Evolutionary conservation across 2,113 vertebrate genomes (phyloP), one percentile per base, ranked within the genome.

Genomic region (Arothron firmamentum): DNA sequence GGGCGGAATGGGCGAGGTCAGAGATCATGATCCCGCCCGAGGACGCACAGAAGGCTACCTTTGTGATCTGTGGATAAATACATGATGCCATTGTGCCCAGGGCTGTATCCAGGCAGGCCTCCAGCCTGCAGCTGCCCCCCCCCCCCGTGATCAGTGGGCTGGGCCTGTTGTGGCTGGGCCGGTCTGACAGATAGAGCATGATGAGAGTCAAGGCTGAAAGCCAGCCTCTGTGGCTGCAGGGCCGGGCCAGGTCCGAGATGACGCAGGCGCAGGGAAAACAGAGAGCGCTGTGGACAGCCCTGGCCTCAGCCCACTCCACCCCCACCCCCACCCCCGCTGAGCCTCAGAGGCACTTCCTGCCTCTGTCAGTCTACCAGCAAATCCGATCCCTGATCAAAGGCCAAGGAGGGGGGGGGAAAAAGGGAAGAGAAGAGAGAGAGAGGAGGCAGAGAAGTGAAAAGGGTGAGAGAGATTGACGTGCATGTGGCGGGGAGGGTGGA

Each of bases 311-410:
- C 61, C 42, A 65, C 70, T 72, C 80, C 54, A 52, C 19, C 60
- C 72, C 28, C 52, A 18, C 46, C 48, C 8, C 54, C 12, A 34
- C 67, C 70, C 74, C 80, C 55, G 71, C 72, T 52, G 57, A 68
- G 61, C 82, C 84, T 85, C 69, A 0, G 34, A 83, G 83, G 83
- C 82, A 84, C 84, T 87, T 89, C 87, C 87, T 89, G 85, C 77
- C 72, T 85, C 87, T 83, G 85, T 79, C 84, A 84, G 79, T 82
- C 81, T 73, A 76, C 72, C 76, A 72, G 84, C 81, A 81, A 84
- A 88, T 82, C 83, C 87, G 88, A 87, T 85, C 81, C 81, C 75
- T 83, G 86, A 89, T 89, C 87, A 89, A 88, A 89, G 83, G 81
- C 83, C 80, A 75, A 70, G 77, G 58, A 85, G 43, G 16, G 46